phyloP scores from a whole-genome alignment of 2,113 vertebrate genomes.

The Hymenochirus boettgeri region DNA sequence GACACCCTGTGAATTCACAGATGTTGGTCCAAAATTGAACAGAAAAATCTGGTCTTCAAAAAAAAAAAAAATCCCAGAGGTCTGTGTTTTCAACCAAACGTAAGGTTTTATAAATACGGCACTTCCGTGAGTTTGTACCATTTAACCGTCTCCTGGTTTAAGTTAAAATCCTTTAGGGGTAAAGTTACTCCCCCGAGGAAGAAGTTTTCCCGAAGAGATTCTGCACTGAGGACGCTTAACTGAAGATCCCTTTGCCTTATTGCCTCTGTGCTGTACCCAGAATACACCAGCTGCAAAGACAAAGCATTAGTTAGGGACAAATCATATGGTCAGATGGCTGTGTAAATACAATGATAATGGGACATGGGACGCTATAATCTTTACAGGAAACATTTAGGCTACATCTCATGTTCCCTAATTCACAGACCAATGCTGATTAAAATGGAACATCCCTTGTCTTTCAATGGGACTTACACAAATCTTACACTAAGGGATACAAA shows the following conservation, averaged over 20 bases:
- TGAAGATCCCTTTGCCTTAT: slow-evolving; percentile 88
- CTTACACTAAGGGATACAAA: too few relatives aligned
- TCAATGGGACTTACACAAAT: too few relatives aligned
- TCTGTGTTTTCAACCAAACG: too few relatives aligned
- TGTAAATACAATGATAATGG: too few relatives aligned
- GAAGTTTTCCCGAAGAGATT: slow-evolving; percentile 93
- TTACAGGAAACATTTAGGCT: too few relatives aligned
- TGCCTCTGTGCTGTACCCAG: slow-evolving; percentile 85
- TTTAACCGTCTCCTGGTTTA: slow-evolving; percentile 90
- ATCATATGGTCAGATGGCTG: too few relatives aligned
- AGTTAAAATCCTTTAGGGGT: slow-evolving; percentile 90
- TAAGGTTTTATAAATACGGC: slow-evolving; percentile 69
- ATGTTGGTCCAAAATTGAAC: slow-evolving; percentile 5
- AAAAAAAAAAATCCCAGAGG: background rate
- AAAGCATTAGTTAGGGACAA: slow-evolving; percentile 3
- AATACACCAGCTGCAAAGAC: slow-evolving; percentile 83
- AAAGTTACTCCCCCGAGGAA: slow-evolving; percentile 90
- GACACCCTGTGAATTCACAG: background rate
- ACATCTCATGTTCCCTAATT: too few relatives aligned
- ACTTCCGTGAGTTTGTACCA: slow-evolving; percentile 90
- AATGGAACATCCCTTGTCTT: too few relatives aligned
- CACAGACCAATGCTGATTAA: too few relatives aligned
- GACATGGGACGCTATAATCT: too few relatives aligned
- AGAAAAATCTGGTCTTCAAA: too few relatives aligned
- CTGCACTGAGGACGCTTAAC: slow-evolving; percentile 90